phyloP scores from a whole-genome alignment of 2,797 vertebrate species.

The Scleropages formosus region DNA sequence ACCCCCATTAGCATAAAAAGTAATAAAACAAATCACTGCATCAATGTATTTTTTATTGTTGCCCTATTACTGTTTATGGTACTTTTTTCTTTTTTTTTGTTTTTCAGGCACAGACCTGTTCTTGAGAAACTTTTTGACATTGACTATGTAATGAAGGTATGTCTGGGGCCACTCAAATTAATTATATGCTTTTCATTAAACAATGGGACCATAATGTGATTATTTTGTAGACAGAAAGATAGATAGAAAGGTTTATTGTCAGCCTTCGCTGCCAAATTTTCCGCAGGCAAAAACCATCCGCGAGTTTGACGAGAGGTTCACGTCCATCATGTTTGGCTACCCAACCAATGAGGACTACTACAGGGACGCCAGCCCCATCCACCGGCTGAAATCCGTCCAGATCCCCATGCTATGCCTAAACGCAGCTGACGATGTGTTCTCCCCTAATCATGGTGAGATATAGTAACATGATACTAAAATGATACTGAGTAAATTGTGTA shows the following conservation, averaged over 20 bases:
- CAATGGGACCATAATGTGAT: not conserved
- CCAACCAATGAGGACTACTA: conserved; percentile 92
- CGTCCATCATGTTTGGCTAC: conserved; percentile 96
- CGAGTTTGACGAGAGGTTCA: conserved; percentile 95
- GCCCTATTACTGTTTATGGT: not conserved
- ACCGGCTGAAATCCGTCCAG: conserved; percentile 86
- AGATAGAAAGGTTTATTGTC: too few species aligned
- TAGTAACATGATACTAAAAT: not conserved
- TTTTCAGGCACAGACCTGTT: conserved; percentile 84
- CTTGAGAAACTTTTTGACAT: conserved; percentile 92
- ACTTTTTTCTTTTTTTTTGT: conserved; percentile 23
- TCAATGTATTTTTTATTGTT: conserved; percentile 9
- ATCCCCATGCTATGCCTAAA: conserved; percentile 97
- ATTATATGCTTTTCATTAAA: not conserved
- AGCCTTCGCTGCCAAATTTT: not conserved
- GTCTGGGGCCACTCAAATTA: not conserved
- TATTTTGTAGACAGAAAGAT: not conserved
- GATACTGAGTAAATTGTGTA: not conserved
- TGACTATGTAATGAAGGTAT: conserved; percentile 95
- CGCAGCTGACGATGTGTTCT: conserved; percentile 94
- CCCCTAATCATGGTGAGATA: conserved; percentile 86
- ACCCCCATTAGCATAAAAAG: too few species aligned
- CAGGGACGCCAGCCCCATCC: conserved; percentile 87
- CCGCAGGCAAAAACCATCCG: conserved; percentile 89
- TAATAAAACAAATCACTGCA: not conserved